Conservation (phyloP, 2,888 invertebrate species). For the Caenorhabditis uteleia region DNA sequence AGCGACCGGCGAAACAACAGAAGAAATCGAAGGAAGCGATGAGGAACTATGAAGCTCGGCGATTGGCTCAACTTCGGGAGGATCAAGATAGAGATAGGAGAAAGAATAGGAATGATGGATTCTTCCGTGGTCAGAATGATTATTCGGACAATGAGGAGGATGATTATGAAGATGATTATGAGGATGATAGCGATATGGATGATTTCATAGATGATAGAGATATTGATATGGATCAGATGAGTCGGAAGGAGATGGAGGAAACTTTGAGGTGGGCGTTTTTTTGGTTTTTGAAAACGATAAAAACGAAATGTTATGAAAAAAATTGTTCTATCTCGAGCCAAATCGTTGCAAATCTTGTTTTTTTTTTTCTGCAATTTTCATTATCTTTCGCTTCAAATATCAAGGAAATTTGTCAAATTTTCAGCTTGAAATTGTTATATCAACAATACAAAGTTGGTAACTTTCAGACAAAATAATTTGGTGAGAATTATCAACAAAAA, state of each 20-base stretch:
- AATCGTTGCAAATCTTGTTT: too few species aligned
- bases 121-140: constrained; percentile 26
- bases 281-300: background rate
- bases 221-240: constrained; percentile 54
- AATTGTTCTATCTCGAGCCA: too few species aligned
- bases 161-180: constrained; percentile 56
- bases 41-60: constrained; percentile 20
- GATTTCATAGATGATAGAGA: constrained; percentile 67
- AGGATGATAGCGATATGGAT: constrained; percentile 65
- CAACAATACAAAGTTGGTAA: too few species aligned
- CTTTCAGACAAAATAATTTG: too few species aligned
- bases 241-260: constrained; percentile 59
- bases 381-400: too few species aligned
- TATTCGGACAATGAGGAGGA: constrained; percentile 24
- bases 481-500: too few species aligned
- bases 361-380: too few species aligned
- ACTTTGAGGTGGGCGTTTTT: constrained; percentile 48
- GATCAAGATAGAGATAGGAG: constrained; percentile 25
- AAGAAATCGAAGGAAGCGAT: constrained; percentile 4
- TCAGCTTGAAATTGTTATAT: too few species aligned
- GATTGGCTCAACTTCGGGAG: constrained; percentile 28
- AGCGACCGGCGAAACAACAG: constrained; percentile 13
- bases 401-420: too few species aligned
- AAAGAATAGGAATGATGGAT: constrained; percentile 17
- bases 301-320: too few species aligned